Evolutionary conservation across 2,113 vertebrate species (phyloP).

Genomic region (Oncorhynchus tshawytscha): DNA sequence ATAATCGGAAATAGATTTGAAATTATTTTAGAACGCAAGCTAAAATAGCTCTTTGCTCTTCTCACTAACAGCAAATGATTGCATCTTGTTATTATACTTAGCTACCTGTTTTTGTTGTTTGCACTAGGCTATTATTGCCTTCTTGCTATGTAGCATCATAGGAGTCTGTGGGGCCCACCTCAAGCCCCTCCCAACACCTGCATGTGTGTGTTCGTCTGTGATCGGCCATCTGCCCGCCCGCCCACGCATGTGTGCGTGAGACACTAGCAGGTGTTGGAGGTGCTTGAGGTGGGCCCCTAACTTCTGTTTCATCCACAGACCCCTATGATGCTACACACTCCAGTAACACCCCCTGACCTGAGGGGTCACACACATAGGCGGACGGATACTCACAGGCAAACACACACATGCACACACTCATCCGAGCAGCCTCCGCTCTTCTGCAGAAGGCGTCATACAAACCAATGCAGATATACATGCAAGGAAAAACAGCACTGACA

Average conservation of each 20-base stretch:
- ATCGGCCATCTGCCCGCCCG: too few species aligned
- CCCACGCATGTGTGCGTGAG: too few species aligned
- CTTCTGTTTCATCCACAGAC: slow-evolving; percentile 30
- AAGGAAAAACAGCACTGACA: too few species aligned
- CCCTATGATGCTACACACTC: not conserved
- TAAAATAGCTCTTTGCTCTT: too few species aligned
- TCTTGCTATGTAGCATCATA: not conserved
- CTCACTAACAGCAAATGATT: too few species aligned
- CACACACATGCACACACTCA: slow-evolving; percentile 5
- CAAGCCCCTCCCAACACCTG: slow-evolving; percentile 51
- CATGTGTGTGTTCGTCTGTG: not conserved
- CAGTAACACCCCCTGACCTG: too few species aligned
- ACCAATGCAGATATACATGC: not conserved
- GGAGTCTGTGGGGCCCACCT: slow-evolving; percentile 18
- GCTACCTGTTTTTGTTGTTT: too few species aligned
- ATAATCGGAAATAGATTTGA: too few species aligned
- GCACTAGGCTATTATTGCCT: too few species aligned
- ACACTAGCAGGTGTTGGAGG: not conserved
- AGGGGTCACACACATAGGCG: slow-evolving; percentile 15
- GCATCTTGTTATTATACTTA: too few species aligned
- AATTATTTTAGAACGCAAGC: too few species aligned
- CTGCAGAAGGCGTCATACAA: not conserved
- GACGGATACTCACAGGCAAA: not conserved
- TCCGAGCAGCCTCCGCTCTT: not conserved
- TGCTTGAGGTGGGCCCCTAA: slow-evolving; percentile 19